Conservation (phyloP, 2,113 vertebrate species). For the Plotosus lineatus region DNA sequence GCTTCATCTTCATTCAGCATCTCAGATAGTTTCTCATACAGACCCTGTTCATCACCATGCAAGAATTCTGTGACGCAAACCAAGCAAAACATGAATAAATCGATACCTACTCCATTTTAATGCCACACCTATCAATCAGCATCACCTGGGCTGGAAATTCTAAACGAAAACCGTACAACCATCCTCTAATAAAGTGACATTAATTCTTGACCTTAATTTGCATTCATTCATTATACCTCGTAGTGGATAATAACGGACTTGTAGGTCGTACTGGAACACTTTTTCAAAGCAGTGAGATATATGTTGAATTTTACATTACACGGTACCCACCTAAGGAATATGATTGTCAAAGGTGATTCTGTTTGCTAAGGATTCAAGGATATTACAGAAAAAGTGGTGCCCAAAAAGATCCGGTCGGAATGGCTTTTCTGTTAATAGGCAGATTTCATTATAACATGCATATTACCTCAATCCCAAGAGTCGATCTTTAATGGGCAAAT, state of each 20-base stretch:
- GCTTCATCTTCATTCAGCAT: conserved; percentile 73
- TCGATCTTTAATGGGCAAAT: conserved; percentile 76
- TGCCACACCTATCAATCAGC: conserved; percentile 27
- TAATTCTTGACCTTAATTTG: conserved; percentile 53
- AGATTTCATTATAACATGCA: conserved; percentile 84
- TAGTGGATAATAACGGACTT: conserved; percentile 52
- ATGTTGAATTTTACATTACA: conserved; percentile 49
- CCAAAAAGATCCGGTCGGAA: conserved; percentile 79
- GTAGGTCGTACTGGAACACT: conserved; percentile 39
- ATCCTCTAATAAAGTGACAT: conserved; percentile 49
- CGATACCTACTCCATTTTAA: conserved; percentile 18
- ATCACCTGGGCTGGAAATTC: conserved; percentile 24
- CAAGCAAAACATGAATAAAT: conserved; percentile 48
- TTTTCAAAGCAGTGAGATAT: conserved; percentile 43
- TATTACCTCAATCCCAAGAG: conserved; percentile 81
- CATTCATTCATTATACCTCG: conserved; percentile 58
- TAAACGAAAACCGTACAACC: conserved; percentile 20
- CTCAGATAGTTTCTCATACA: conserved; percentile 70
- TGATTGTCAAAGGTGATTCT: conserved; percentile 76
- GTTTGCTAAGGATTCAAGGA: conserved; percentile 74
- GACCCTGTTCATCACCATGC: conserved; percentile 66
- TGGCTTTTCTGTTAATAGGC: conserved; percentile 80
- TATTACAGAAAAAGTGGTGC: conserved; percentile 77
- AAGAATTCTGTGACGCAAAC: conserved; percentile 68
- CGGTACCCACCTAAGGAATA: conserved; percentile 68